Percentiles rank a stretch among this genome's conserved stretches.
Evolutionary conservation across 2,888 invertebrate species (phyloP).

Genomic region (Tenthredo livida): DNA sequence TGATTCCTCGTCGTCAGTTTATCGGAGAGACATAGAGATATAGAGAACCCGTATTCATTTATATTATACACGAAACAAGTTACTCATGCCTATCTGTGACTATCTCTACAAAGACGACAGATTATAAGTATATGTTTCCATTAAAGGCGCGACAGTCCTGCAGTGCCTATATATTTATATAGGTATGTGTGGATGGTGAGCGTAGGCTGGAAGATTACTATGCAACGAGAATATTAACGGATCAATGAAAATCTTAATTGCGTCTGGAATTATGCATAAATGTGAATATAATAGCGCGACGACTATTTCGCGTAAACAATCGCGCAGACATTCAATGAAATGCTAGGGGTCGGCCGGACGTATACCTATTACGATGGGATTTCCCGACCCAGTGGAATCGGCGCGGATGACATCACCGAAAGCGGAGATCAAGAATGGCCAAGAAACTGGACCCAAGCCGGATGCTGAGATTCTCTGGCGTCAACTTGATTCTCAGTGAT

Average conservation of each 20-base stretch:
- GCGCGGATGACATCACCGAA: conserved; percentile 38
- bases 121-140: background rate
- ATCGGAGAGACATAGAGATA: background rate
- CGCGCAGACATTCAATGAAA: background rate
- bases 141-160: conserved; percentile 16
- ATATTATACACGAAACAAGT: conserved; percentile 7
- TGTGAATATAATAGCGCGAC: background rate
- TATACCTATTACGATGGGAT: conserved; percentile 14
- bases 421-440: conserved; percentile 36
- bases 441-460: conserved; percentile 48
- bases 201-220: conserved; percentile 7
- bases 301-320: background rate
- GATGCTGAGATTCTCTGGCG: conserved; percentile 23
- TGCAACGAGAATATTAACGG: background rate
- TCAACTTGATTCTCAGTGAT: conserved; percentile 30
- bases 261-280: background rate
- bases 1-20: background rate
- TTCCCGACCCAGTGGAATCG: conserved; percentile 37
- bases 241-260: background rate
- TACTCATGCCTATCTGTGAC: background rate
- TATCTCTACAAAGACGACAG: background rate
- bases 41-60: background rate
- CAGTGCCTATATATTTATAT: background rate
- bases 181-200: background rate
- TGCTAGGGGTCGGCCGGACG: background rate